Percentiles rank a stretch among this genome's conserved stretches.
Conservation (phyloP, 2,797 vertebrate species). For the Syncerus caffer region DNA sequence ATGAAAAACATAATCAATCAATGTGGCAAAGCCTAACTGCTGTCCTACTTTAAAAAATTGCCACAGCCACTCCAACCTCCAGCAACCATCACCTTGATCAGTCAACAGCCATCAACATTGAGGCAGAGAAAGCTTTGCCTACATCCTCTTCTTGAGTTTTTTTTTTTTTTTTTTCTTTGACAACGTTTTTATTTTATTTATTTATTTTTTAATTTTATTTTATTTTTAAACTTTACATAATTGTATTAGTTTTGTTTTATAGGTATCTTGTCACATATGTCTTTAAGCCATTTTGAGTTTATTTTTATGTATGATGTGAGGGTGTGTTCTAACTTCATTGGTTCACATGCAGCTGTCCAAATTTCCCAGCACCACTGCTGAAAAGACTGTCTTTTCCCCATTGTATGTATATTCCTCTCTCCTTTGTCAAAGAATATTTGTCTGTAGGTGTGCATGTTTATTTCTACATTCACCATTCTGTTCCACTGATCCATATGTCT, state of each 20-base stretch:
- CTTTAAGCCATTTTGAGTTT: background rate
- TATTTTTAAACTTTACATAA: no score
- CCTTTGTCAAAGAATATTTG: background rate
- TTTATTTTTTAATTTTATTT: no score
- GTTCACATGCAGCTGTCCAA: background rate
- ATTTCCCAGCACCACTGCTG: background rate
- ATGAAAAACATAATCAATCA: background rate
- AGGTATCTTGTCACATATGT: background rate
- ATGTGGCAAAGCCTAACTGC: background rate
- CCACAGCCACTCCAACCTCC: background rate
- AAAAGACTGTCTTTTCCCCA: background rate
- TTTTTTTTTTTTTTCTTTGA: no score
- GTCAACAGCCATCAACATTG: background rate
- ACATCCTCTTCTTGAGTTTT: background rate
- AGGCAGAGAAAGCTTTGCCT: background rate
- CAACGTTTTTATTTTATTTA: no score
- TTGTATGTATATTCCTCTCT: background rate
- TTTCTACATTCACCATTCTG: background rate
- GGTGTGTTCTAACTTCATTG: background rate
- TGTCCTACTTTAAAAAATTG: background rate
- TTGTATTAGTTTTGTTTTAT: no score
- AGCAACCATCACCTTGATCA: background rate
- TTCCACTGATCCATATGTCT: background rate
- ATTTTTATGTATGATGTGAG: background rate
- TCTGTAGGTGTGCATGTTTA: background rate